phyloP scores from a whole-genome alignment of 1,140 invertebrate species.

The Chironomus tepperi region DNA sequence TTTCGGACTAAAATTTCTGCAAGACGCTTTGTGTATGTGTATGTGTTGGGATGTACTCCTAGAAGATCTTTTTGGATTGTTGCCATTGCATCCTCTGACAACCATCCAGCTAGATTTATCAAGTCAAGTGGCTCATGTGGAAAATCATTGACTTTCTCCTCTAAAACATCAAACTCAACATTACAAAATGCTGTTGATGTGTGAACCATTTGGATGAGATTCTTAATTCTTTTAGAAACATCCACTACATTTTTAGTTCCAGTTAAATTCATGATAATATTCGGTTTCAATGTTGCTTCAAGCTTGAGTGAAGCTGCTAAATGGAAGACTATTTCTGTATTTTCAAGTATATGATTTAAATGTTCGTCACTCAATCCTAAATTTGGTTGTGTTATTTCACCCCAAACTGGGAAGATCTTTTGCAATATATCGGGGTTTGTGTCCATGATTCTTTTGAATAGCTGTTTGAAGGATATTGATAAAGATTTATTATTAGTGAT shows the following conservation, averaged over 20 bases:
- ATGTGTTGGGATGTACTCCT: slow-evolving; percentile 47
- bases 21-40: slow-evolving; percentile 46
- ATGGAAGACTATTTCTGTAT: slow-evolving; percentile 68
- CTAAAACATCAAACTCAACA: slow-evolving; percentile 42
- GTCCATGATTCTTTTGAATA: slow-evolving; percentile 52
- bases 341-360: slow-evolving; percentile 40
- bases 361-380: slow-evolving; percentile 45
- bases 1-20: slow-evolving; percentile 34
- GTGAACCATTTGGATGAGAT: slow-evolving; percentile 50
- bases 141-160: slow-evolving; percentile 49
- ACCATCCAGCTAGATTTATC: slow-evolving; percentile 44
- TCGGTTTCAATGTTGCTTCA: slow-evolving; percentile 49
- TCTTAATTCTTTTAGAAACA: slow-evolving; percentile 47
- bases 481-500: background rate
- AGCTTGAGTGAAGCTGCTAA: slow-evolving; percentile 67
- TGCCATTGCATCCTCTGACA: slow-evolving; percentile 44
- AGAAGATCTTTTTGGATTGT: slow-evolving; percentile 45
- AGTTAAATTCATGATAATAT: slow-evolving; percentile 51
- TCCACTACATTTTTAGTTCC: slow-evolving; percentile 47
- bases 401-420: slow-evolving; percentile 61
- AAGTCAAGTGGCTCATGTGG: slow-evolving; percentile 43
- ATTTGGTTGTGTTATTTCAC: slow-evolving; percentile 49
- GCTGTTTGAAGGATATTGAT: slow-evolving; percentile 39
- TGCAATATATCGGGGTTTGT: slow-evolving; percentile 46
- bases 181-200: slow-evolving; percentile 60